Evolutionary conservation across 1,140 invertebrate species (phyloP).

Genomic region (Lerema accius): DNA sequence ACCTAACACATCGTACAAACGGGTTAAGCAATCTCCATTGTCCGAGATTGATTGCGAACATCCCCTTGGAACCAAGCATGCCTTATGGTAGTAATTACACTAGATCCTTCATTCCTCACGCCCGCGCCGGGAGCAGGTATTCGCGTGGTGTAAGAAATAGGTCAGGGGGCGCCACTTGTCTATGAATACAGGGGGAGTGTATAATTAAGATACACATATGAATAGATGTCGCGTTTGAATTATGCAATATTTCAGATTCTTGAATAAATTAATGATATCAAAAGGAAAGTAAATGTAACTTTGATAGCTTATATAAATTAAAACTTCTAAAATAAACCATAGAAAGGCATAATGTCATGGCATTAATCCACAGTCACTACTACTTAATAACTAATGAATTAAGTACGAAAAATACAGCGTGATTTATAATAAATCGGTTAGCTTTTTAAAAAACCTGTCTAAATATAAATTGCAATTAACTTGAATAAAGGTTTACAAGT

Average conservation of each 20-base stretch:
- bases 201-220: conserved; percentile 11
- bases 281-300: too few relatives aligned
- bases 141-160: conserved; percentile 24
- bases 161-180: conserved; percentile 23
- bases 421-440: too few relatives aligned
- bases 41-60: conserved; percentile 25
- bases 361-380: too few relatives aligned
- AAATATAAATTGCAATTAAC: background rate
- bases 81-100: conserved; percentile 24
- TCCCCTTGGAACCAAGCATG: conserved; percentile 15
- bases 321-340: too few relatives aligned
- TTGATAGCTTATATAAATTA: too few relatives aligned
- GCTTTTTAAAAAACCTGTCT: too few relatives aligned
- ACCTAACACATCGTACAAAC: conserved; percentile 11
- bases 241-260: background rate
- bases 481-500: background rate
- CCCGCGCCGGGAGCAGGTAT: background rate
- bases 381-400: too few relatives aligned
- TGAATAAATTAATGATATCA: background rate
- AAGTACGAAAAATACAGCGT: too few relatives aligned
- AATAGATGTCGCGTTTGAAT: background rate
- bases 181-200: conserved; percentile 18
- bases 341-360: too few relatives aligned
- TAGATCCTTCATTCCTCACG: conserved; percentile 13
- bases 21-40: conserved; percentile 14